A percentile compares a stretch with the other conserved stretches of the same genome.
Evolutionary conservation across 2,113 vertebrate species (phyloP).

Genomic region (Marmota monax): DNA sequence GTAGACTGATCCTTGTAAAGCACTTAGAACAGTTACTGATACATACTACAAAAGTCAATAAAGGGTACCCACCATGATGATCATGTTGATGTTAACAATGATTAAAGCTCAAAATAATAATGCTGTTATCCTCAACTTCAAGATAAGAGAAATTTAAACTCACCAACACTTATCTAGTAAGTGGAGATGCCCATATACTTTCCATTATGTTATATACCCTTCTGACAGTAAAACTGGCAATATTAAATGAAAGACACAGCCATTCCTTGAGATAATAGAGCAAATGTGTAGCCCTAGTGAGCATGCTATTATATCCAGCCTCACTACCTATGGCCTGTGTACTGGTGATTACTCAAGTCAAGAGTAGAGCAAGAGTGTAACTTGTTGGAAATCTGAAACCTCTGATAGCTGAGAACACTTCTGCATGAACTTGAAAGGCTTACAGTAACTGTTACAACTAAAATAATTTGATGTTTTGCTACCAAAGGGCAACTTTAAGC

Average conservation of each 20-base stretch:
- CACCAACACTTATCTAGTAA: neutral
- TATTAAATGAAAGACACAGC: neutral
- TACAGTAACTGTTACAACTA: neutral
- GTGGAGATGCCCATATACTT: neutral
- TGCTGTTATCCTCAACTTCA: neutral
- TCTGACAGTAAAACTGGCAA: neutral
- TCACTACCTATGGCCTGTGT: neutral
- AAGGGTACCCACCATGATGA: neutral
- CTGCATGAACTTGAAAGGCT: neutral
- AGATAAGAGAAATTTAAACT: neutral
- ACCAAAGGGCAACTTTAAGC: neutral
- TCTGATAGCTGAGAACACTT: neutral
- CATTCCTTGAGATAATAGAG: neutral
- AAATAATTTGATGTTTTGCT: neutral
- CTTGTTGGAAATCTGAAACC: neutral
- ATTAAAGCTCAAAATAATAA: neutral
- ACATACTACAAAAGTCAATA: neutral
- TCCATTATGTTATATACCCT: neutral
- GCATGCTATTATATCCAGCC: neutral
- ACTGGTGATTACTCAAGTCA: neutral
- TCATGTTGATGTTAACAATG: neutral
- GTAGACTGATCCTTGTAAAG: neutral
- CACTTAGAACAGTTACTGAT: neutral
- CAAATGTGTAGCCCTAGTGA: neutral
- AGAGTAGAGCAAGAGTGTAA: neutral